Percentiles rank a stretch among this genome's conserved stretches.
These are phyloP conservation scores for Apamea monoglypha DNA, from an alignment of 2,888 invertebrate genomes.

Conservation along the genomic window DNA sequence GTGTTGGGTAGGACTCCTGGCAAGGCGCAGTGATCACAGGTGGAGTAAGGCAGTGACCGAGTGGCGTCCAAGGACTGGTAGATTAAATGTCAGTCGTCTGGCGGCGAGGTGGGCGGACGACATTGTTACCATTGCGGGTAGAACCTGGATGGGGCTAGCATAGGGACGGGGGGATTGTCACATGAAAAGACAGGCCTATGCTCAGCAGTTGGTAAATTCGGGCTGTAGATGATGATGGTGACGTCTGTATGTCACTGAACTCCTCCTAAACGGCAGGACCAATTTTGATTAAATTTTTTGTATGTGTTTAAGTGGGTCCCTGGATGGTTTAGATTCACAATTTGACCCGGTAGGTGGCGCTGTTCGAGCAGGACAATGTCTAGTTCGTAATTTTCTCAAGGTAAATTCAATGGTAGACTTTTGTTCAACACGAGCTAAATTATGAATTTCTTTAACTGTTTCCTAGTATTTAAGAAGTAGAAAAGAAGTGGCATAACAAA, in stretches of 20 bases:
- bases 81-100: no score
- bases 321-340: background rate
- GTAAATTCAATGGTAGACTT: background rate
- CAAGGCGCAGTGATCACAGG: background rate
- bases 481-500: background rate
- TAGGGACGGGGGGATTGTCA: background rate
- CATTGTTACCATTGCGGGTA: background rate
- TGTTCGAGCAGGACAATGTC: background rate
- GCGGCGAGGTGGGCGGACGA: no score
- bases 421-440: no score
- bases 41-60: background rate
- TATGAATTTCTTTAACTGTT: background rate
- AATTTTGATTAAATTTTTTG: background rate
- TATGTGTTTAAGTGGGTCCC: background rate
- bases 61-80: background rate
- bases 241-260: background rate
- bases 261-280: background rate
- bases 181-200: background rate
- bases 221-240: no score
- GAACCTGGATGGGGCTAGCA: background rate
- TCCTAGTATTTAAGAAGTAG: background rate
- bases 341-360: background rate
- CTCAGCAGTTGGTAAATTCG: background rate
- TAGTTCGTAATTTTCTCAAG: slow-evolving; percentile 3
- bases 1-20: no score